phyloP scores from a whole-genome alignment of 2,888 invertebrate species.

The Byasa hedistus region DNA sequence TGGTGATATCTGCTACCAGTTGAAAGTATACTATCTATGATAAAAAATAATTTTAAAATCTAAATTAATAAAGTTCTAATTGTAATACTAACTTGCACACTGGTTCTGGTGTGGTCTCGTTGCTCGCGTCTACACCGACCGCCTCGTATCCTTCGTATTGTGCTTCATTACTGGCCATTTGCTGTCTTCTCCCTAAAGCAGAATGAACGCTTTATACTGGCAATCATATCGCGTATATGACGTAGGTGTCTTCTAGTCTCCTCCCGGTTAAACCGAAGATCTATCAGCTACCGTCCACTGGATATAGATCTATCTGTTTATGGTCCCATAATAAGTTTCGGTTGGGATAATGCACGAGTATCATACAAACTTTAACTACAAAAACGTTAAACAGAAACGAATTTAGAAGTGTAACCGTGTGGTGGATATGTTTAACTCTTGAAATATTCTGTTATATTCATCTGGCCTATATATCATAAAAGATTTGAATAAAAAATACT shows the following conservation, averaged over 20 bases:
- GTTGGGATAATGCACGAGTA: too few species aligned
- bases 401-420: too few species aligned
- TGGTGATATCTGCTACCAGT: too few species aligned
- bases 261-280: too few species aligned
- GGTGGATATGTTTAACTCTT: too few species aligned
- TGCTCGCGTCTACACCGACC: conserved; percentile 52
- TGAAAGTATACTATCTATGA: neutral
- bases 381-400: too few species aligned
- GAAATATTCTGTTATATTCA: neutral
- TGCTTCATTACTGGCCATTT: conserved; percentile 47
- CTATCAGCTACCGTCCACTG: too few species aligned
- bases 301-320: too few species aligned
- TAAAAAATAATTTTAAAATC: too few species aligned
- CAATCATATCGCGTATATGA: neutral
- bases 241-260: too few species aligned
- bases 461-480: neutral
- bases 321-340: too few species aligned
- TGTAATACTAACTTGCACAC: conserved; percentile 57
- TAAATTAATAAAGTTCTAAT: neutral
- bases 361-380: too few species aligned
- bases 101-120: conserved; percentile 65
- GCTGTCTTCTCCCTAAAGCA: conserved; percentile 57
- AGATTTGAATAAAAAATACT: neutral
- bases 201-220: neutral
- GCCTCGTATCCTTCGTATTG: conserved; percentile 68